Evolutionary conservation across 2,888 invertebrate species (phyloP).

Genomic region (Chouioia cunea): DNA sequence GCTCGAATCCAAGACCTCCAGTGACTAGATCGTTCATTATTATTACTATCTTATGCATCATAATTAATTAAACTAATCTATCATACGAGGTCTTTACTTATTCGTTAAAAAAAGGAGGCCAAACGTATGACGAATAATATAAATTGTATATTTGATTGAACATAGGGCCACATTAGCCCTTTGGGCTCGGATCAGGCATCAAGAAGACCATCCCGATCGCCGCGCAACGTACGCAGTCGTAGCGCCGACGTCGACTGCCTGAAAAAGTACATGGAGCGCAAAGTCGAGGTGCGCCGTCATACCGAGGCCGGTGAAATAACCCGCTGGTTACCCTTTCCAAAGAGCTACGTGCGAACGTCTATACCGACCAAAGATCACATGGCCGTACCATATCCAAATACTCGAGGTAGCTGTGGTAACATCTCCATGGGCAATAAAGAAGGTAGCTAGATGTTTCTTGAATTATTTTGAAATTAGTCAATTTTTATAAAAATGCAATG

Average conservation of each 20-base stretch:
- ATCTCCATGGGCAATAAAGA: slow-evolving; percentile 4
- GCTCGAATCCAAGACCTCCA: too few species aligned
- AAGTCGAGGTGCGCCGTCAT: slow-evolving; percentile 60
- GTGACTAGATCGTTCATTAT: too few species aligned
- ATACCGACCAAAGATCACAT: slow-evolving; percentile 44
- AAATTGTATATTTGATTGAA: too few species aligned
- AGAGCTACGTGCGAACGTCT: slow-evolving; percentile 13
- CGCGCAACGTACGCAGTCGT: slow-evolving; percentile 61
- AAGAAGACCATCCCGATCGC: slow-evolving; percentile 59
- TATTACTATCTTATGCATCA: too few species aligned
- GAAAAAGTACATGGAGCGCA: slow-evolving; percentile 59
- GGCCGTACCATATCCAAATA: neutral
- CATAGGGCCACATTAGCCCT: slow-evolving; percentile 54
- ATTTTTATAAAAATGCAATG: too few species aligned
- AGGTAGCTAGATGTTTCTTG: slow-evolving; percentile 5
- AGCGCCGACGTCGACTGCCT: slow-evolving; percentile 62
- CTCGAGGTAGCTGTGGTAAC: slow-evolving; percentile 15
- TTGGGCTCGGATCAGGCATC: slow-evolving; percentile 57
- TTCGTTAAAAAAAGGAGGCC: too few species aligned
- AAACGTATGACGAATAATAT: too few species aligned
- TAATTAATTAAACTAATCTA: too few species aligned
- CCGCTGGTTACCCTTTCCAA: slow-evolving; percentile 54
- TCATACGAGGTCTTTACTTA: too few species aligned
- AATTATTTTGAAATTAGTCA: too few species aligned
- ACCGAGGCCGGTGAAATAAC: slow-evolving; percentile 55